Evolutionary conservation across 2,113 vertebrate species (phyloP).

Genomic region (Gymnogyps californianus): DNA sequence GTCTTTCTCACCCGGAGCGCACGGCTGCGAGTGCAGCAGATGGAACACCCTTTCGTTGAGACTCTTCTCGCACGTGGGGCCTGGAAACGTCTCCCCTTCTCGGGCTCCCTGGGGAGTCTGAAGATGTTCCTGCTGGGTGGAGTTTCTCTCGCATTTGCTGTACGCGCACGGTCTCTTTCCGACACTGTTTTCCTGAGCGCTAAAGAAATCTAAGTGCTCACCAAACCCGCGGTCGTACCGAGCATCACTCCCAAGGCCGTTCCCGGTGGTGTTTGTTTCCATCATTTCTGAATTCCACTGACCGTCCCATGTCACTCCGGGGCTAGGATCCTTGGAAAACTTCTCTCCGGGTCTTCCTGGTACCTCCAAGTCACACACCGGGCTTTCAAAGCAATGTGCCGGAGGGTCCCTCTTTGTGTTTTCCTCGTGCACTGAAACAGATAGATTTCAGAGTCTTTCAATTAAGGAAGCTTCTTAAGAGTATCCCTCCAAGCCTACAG

Average conservation of each 20-base stretch:
- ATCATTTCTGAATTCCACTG: not conserved
- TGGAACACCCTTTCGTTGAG: not conserved
- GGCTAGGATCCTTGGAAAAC: not conserved
- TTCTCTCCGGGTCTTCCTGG: not conserved
- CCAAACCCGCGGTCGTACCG: not conserved
- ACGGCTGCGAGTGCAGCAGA: not conserved
- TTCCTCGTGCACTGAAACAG: not conserved
- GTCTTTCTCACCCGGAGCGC: not conserved
- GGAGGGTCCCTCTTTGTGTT: not conserved
- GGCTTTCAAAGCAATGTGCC: not conserved
- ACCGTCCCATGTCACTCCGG: not conserved
- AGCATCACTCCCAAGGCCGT: accelerated
- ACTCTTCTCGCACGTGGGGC: not conserved
- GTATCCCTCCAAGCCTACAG: not conserved
- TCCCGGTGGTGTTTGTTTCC: not conserved
- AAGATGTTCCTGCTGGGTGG: not conserved
- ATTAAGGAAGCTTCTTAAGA: not conserved
- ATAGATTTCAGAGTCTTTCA: not conserved
- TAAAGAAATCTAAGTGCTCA: not conserved
- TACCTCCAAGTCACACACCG: not conserved
- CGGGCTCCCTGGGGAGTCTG: not conserved
- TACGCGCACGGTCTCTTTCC: not conserved
- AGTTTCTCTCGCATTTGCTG: not conserved
- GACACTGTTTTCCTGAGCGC: not conserved
- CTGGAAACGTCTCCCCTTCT: not conserved